Base-by-base conservation (phyloP, 2,888 invertebrate genomes). In the Cylindroiulus punctatus region DNA sequence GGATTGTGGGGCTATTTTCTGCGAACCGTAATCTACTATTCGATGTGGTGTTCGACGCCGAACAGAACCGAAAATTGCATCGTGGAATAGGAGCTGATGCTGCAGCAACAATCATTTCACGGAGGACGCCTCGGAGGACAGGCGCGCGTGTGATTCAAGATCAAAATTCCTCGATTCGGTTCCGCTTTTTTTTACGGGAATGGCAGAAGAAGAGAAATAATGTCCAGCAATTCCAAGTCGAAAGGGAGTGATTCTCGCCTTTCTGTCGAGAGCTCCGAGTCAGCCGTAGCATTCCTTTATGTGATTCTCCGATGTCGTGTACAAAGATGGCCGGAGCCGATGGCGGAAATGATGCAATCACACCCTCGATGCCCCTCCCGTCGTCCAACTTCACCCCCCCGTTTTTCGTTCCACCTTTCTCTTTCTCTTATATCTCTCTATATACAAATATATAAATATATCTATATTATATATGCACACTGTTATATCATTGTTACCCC, bases 361-460 rank as follows among this genome's bases (percentile, higher is more conserved):
- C 76, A 76, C 76, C 76, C 76, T 76, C 76, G 76, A 76, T 84
- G 42, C 84, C 52, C n/a, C n/a, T n/a, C n/a, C 85, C 81, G 52
- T 85, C 47, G 76, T 82, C 85, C 85, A 81, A 82, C 85, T 40
- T 40, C 19, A 85, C 42, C 47, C 40, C 76, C 40, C 42, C 81
- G 30, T 85, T 85, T 85, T 81, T 40, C 85, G 76, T 85, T 81
- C 85, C 44, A 81, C 44, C 81, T 81, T 76, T 76, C 76, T 76
- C 76, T 76, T 76, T 76, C 76, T 76, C 76, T 76, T 76, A 76
- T 76, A 76, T 76, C 76, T 76, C 76, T 76, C 76, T 76, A 76
- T 76, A 76, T 76, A 76, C 76, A 76, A 76, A 76, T 76, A 76
- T 76, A 76, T 36, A 36, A 36, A 36, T 76, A 65, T 10, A 76